Evolutionary conservation across 2,888 invertebrate species (phyloP), one percentile per base, ranked within the genome.

Genomic region (Drosophila meridionalis): DNA sequence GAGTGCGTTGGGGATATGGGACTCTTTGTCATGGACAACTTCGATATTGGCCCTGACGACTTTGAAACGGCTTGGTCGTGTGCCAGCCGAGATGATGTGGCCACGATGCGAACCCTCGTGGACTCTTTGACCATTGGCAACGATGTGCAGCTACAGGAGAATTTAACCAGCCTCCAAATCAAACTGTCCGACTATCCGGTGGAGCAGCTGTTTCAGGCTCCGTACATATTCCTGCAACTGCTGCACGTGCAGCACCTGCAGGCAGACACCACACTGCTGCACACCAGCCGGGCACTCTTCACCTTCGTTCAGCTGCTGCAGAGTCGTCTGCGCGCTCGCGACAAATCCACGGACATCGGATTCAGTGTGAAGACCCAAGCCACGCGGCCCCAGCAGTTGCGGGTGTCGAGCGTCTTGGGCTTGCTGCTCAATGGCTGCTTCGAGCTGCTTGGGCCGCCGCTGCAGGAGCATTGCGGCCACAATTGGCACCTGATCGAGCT

Each of bases 161-260:
- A 88, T 0, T 47, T 93, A 0, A 80, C 80, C 2, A 90, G 88
- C 60, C 53, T 93, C 12, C 84, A 90, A 45, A 81, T 91, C 1
- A 91, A 90, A 5, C 80, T 93, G 42, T 55, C 61, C 14, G 93
- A 93, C 62, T 93, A 92, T 80, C 93, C 93, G 0, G 79, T 89
- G 0, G 93, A 93, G 58, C 93, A 92, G 66, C 83, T 93, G 32
- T 76, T 93, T 1, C 93, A 93, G 71, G 73, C 90, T 0, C 93
- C 93, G 9, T 81, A 92, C 57, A 83, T 93, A n/a, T 91, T 91
- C 40, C 86, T 89, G 0, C 78, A 84, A 12, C 57, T 93, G 2
- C 48, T 92, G 20, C 72, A 89, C 11, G 32, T 92, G 5, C 91
- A 90, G 64, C 67, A 61, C 7, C 2, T n/a, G 20, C 65, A 64